phyloP scores from a whole-genome alignment of 30 jellyfish, hydroid and myxozoan species.

The Turritopsis rubra region DNA sequence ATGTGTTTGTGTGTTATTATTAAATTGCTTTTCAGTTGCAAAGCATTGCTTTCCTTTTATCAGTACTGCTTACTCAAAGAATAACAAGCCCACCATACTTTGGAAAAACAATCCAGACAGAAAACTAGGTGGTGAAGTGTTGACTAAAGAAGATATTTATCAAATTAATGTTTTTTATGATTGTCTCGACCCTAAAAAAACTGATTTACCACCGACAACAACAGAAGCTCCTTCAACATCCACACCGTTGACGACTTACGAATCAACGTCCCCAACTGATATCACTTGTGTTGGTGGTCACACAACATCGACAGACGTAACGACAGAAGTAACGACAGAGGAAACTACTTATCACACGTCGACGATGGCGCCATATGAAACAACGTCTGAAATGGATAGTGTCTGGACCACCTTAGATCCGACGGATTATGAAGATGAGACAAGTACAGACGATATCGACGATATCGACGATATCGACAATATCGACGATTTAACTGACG shows the following conservation, averaged over 20 bases:
- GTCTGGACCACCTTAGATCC: background rate
- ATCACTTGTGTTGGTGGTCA: background rate
- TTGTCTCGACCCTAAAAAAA: background rate
- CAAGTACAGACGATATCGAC: too few species aligned
- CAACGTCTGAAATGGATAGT: background rate
- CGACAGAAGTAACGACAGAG: background rate
- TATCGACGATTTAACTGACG: too few species aligned
- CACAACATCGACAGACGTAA: background rate
- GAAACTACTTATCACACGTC: background rate
- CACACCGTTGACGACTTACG: background rate
- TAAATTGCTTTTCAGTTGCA: too few species aligned
- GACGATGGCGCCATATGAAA: background rate
- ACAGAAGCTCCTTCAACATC: background rate
- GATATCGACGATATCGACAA: too few species aligned
- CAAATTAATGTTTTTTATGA: background rate
- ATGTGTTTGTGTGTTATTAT: too few species aligned
- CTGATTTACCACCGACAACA: background rate
- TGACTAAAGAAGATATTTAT: background rate
- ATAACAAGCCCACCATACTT: background rate
- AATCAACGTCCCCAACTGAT: background rate
- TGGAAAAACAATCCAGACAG: background rate
- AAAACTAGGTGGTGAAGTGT: background rate
- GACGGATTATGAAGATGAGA: too few species aligned
- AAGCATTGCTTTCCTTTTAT: background rate
- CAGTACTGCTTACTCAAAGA: constrained; percentile 14